These are phyloP conservation scores for Drosophila neutralis DNA, from an alignment of 2,888 invertebrate genomes.

Conservation along the genomic window DNA sequence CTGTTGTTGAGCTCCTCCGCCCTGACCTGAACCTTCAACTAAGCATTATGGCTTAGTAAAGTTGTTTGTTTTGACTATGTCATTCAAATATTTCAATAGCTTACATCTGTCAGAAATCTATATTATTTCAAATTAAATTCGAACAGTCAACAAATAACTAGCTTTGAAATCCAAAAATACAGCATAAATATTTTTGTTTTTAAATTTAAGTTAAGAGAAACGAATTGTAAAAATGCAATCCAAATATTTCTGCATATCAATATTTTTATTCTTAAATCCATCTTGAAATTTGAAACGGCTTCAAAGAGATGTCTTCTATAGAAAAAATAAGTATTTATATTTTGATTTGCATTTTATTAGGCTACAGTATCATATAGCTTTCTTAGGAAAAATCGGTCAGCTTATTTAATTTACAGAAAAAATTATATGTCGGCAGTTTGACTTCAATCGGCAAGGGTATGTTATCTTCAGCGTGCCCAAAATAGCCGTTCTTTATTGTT, in stretches of 20 bases:
- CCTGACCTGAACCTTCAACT: conserved; percentile 1
- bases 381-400: not conserved
- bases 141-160: not conserved
- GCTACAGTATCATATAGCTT: not conserved
- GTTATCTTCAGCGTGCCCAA: not conserved
- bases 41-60: conserved; percentile 5
- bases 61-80: not conserved
- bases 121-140: not conserved
- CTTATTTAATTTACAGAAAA: not conserved
- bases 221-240: not conserved
- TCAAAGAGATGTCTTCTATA: too few relatives aligned
- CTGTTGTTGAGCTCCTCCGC: conserved; percentile 22
- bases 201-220: not conserved
- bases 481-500: not conserved
- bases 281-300: too few relatives aligned
- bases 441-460: not conserved
- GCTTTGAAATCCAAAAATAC: not conserved
- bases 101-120: not conserved
- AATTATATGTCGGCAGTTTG: not conserved
- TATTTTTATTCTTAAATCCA: too few relatives aligned
- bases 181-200: not conserved
- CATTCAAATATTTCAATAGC: not conserved
- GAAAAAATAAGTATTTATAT: not conserved
- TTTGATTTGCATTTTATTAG: not conserved
- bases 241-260: not conserved